These are phyloP conservation scores for Xiphorhynchus elegans DNA, from an alignment of 2,113 vertebrate genomes.

Conservation along the genomic window DNA sequence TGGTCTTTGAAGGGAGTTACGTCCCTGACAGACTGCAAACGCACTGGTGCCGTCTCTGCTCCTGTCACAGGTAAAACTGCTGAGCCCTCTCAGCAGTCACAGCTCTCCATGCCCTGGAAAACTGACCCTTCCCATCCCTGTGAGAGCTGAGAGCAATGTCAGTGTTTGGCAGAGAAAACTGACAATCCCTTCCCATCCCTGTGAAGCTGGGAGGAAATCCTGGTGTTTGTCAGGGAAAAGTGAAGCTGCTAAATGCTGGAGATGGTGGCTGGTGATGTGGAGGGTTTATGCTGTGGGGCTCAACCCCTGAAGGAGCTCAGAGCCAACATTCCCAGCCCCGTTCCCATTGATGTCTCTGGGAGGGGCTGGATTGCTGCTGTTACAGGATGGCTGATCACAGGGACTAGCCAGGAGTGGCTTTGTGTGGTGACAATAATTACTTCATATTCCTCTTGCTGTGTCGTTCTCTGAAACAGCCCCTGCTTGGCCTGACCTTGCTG, in stretches of 20 bases:
- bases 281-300: background rate
- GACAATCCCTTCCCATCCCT: background rate
- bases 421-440: background rate
- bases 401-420: background rate
- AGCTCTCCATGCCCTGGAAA: background rate
- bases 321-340: accelerated
- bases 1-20: background rate
- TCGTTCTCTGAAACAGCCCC: background rate
- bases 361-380: background rate
- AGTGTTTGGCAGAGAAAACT: background rate
- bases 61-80: background rate
- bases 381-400: background rate
- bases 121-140: background rate
- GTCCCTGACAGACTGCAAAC: background rate
- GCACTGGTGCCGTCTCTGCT: background rate
- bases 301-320: background rate
- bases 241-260: background rate
- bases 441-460: background rate
- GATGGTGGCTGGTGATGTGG: background rate
- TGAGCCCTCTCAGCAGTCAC: background rate
- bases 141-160: background rate
- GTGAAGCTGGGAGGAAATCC: background rate
- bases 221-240: background rate
- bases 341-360: background rate
- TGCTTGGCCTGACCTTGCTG: background rate